A percentile compares a stretch with the other conserved stretches of the same genome.
phyloP scores from a whole-genome alignment of 2,888 invertebrate species.

The Papilio protenor region DNA sequence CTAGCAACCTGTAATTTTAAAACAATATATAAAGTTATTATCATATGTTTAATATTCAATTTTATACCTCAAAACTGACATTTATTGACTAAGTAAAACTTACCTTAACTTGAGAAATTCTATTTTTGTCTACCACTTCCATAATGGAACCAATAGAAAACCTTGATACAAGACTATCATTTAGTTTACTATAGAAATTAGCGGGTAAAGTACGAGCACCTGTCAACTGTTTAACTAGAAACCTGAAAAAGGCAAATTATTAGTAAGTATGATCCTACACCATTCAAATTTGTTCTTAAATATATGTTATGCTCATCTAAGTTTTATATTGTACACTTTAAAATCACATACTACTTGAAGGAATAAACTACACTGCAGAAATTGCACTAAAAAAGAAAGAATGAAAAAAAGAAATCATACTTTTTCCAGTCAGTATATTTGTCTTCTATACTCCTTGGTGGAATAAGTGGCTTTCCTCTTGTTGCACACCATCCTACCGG shows the following conservation, averaged over 20 bases:
- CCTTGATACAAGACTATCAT: conserved; percentile 92
- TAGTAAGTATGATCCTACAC: background rate
- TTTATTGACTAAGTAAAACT: background rate
- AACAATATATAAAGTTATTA: background rate
- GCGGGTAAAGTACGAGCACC: conserved; percentile 98
- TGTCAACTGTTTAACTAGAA: conserved; percentile 94
- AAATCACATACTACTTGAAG: no score
- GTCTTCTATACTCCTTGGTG: conserved; percentile 95
- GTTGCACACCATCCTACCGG: conserved; percentile 99
- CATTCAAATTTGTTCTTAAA: background rate
- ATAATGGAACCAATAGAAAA: conserved; percentile 93
- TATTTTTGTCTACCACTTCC: conserved; percentile 98
- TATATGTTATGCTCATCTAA: background rate
- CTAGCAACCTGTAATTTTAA: conserved; percentile 87
- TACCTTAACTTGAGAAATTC: conserved; percentile 94
- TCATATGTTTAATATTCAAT: conserved; percentile 51
- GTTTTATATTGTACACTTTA: background rate
- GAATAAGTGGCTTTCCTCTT: conserved; percentile 96
- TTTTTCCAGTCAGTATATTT: conserved; percentile 98
- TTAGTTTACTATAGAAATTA: conserved; percentile 95
- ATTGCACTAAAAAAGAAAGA: background rate
- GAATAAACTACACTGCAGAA: conserved; percentile 2
- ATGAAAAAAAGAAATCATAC: conserved; percentile 55
- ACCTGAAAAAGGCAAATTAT: conserved; percentile 70
- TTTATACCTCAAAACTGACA: background rate